Base-by-base conservation (phyloP, 2,888 invertebrate genomes). In the Noctua comes region DNA sequence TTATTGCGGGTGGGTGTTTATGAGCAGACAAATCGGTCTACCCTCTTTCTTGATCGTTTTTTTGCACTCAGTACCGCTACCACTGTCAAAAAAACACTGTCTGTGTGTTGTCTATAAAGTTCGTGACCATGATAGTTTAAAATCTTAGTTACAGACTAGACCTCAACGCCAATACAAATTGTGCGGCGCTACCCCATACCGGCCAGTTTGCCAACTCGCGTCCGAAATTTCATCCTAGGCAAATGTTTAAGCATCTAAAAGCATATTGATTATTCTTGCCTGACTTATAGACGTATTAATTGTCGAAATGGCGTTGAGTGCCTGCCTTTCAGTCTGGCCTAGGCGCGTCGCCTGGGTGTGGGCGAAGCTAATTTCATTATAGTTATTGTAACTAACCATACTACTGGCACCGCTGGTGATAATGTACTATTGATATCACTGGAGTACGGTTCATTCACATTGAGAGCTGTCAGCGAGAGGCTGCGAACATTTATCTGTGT, bases 231-330 rank as follows among this genome's bases (percentile, higher is more conserved):
- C 76, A 91, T 90, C 86, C 91, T 88, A 85, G 82, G 81, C 86
- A 88, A 93, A 91, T 90, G 86, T 91, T 91, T 88, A 83, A 83
- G 84, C 85, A 81, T 79, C 91, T 93, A 90, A 94, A 92, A 94
- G 93, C 90, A 81, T 95, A 95, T 95, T 92, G 94, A 95, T 95
- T 93, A 91, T 91, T 90, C 85, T 91, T 88, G 92, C 91, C 92
- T 92, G 91, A 89, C 91, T 88, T 88, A 90, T 89, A 90, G 91
- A 90, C 91, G 90, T 93, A 91, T 92, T 91, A 82, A 79, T 36
- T 90, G 91, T 87, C 74, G 87, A 87, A 87, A 86, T 84, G 76
- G 82, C 79, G 80, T 70, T 76, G 64, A 88, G 85, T 88, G 87
- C 81, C 82, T 79, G 88, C 79, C 90, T 89, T 89, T 87, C 88